These are phyloP conservation scores for Lates japonicus DNA, from an alignment of 2,797 vertebrate species.

Conservation along the genomic window DNA sequence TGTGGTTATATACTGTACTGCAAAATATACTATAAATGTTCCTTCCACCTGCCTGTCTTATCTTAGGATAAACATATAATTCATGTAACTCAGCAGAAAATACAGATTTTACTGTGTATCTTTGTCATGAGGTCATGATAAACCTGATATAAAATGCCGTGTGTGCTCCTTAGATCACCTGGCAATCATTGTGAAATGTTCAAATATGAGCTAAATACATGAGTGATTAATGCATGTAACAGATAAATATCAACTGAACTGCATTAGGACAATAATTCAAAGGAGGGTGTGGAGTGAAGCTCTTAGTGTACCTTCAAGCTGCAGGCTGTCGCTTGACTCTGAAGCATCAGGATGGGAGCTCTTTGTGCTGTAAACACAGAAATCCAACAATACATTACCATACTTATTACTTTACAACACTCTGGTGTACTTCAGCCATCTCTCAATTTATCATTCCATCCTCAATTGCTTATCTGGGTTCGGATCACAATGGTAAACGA, in stretches of 20 bases:
- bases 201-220: background rate
- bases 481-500: background rate
- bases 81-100: background rate
- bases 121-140: background rate
- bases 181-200: background rate
- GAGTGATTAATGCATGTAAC: background rate
- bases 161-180: background rate
- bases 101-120: background rate
- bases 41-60: background rate
- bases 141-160: background rate
- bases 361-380: slow-evolving; percentile 72
- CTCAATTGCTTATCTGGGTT: background rate
- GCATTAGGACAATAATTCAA: background rate
- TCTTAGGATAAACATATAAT: background rate
- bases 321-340: slow-evolving; percentile 67
- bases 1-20: background rate
- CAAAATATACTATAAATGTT: background rate
- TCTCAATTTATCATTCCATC: background rate
- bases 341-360: slow-evolving; percentile 67
- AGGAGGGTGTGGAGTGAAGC: background rate
- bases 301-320: slow-evolving; percentile 79
- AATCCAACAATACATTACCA: background rate
- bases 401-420: background rate
- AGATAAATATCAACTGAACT: background rate
- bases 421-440: background rate